Conservation (phyloP, 2,113 vertebrate genomes). For the Sceloporus tristichus region DNA sequence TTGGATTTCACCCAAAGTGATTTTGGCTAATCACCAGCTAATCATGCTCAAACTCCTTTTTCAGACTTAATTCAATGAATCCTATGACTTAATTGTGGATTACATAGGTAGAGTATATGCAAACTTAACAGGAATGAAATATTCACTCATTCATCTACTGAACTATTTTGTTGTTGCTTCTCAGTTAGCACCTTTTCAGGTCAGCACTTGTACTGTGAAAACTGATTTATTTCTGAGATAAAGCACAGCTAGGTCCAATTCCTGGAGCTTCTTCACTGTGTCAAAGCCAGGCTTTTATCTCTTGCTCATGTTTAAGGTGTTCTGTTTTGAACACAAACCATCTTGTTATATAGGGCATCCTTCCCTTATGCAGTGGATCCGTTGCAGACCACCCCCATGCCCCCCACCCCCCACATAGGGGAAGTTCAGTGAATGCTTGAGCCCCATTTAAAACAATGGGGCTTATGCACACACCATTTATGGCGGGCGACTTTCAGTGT, state of each 20-base stretch:
- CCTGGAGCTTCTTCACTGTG: background rate
- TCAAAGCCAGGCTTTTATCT: background rate
- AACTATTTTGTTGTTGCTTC: background rate
- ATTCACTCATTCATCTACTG: background rate
- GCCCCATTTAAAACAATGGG: no score
- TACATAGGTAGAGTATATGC: background rate
- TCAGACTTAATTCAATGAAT: background rate
- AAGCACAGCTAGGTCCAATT: background rate
- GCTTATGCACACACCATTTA: no score
- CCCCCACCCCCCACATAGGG: no score
- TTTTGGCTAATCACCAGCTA: background rate
- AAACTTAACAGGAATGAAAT: background rate
- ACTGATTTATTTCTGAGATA: slow-evolving; percentile 8
- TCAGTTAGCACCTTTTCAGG: rapidly evolving
- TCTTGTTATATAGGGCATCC: no score
- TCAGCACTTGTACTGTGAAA: slow-evolving; percentile 16
- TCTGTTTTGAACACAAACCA: background rate
- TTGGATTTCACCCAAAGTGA: background rate
- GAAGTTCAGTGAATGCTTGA: no score
- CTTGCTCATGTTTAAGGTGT: background rate
- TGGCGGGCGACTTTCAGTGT: no score
- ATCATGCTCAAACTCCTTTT: background rate
- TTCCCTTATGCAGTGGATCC: no score
- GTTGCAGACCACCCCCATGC: no score
- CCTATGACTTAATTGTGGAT: background rate